A percentile compares a stretch with the other conserved stretches of the same genome.
Evolutionary conservation across 2,113 vertebrate species (phyloP).

Genomic region (Pungitius pungitius): DNA sequence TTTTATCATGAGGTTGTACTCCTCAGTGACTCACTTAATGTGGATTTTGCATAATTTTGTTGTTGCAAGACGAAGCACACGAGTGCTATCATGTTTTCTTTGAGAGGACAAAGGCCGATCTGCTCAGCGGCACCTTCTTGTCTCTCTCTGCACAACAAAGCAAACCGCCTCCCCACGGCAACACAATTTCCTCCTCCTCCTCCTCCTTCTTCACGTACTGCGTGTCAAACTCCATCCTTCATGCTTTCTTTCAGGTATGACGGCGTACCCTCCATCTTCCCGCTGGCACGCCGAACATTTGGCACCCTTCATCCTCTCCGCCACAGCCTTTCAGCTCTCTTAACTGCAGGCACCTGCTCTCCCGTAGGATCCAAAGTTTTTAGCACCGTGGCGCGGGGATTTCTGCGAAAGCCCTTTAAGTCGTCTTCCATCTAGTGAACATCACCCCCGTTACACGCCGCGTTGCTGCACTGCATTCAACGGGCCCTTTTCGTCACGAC

Average conservation of each 20-base stretch:
- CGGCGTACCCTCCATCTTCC: not conserved
- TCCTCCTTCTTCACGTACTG: not conserved
- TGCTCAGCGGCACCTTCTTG: not conserved
- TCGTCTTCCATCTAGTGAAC: slow-evolving; percentile 22
- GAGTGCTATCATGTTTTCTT: not conserved
- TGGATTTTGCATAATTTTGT: not conserved
- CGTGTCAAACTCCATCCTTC: slow-evolving; percentile 8
- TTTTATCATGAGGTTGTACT: not conserved
- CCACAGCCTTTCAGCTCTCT: slow-evolving; percentile 12
- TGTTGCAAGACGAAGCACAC: not conserved
- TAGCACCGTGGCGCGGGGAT: slow-evolving; percentile 23
- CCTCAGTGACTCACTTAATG: not conserved
- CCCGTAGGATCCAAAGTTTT: slow-evolving; percentile 29
- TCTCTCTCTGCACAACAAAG: slow-evolving; percentile 14
- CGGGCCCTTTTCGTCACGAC: not conserved
- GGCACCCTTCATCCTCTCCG: slow-evolving; percentile 29
- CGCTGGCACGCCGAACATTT: slow-evolving; percentile 33
- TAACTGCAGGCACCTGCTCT: slow-evolving; percentile 21
- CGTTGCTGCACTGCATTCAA: slow-evolving; percentile 9
- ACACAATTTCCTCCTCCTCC: not conserved
- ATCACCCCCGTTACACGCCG: not conserved
- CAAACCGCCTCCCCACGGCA: not conserved
- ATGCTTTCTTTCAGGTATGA: not conserved
- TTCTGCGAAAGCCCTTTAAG: slow-evolving; percentile 26
- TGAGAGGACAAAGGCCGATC: not conserved